Evolutionary conservation across 1,140 invertebrate genomes (phyloP), one percentile per base, ranked within the genome.

Genomic region (Colletes latitarsis): DNA sequence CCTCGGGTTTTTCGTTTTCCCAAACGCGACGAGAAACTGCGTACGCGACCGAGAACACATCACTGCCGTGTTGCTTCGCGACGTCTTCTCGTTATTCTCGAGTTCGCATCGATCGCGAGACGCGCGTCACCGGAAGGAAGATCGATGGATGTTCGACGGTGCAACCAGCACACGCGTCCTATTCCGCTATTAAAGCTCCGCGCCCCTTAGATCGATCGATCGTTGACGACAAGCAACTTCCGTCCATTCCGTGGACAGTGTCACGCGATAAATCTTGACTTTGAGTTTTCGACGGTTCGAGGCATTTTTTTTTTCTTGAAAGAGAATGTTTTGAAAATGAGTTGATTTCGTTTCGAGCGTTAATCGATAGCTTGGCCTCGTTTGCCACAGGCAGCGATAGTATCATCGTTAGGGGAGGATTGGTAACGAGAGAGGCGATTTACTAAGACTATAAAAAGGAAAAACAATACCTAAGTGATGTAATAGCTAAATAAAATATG

Each of bases 1-100:
- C 19, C 43, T 19, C 64, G 49, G n/a, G 60, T 69, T 63, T 79
- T 30, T 62, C n/a, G 21, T 39, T 81, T 74, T 64, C 58, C 19
- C 62, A 10, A 6, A 53, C 41, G 10, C 14, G 21, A 69, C 2
- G 66, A 60, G 41, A 58, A 67, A 66, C 39, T 8, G 30, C 17
- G 58, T 39, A 17, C 69, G 30, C 30, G 30, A 8, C 14, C 55
- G 55, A n/a, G 15, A 17, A n/a, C 58, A 17, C 10, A 10, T 10
- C 21, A n/a, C 6, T 17, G 30, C 12, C 21, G 49, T 58, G 75
- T 46, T 62, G 43, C 21, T 52, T 55, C 21, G 14, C 21, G 30
- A 39, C 60, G 6, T 30, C 60, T 41, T 63, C 8, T 12, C 21
- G 43, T 49, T 74, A 8, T 30, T 19, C 21, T 19, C 4, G n/a